Base-by-base conservation (phyloP, 2,888 invertebrate species). In the Diarsia mendica region DNA sequence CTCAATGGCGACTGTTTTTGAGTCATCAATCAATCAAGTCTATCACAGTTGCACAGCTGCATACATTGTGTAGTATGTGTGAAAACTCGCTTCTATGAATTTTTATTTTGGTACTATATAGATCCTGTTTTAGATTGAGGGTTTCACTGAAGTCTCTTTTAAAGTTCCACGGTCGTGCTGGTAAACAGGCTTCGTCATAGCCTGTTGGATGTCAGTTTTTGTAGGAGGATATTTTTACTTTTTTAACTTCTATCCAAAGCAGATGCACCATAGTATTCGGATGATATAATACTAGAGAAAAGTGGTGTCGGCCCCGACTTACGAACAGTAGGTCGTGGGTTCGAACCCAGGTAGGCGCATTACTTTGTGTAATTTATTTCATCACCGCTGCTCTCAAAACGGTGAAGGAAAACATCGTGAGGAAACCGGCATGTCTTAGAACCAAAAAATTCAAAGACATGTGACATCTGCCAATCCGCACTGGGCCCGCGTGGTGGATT, bases 1-100 rank as follows among this genome's bases (percentile, higher is more conserved):
- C 61, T 23, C 51, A 49, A 10, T 44, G 9, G 53, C 28, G 51
- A 39, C 13, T 72, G 64, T 76, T 76, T 72, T 64, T 46, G 46
- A 61, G 61, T 71, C 53, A 68, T 76, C 61, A 53, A 80, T 71
- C 75, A 80, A 71, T 67, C 75, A 66, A 75, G 48, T 15, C 49
- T 72, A 76, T 76, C 80, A 55, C 61, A 46, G 13, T 33, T 46
- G 46, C 65, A 72, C 71, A 80, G 80, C 81, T 80, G 81, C 71
- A 61, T 58, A 55, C 46, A 78, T n/a, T 61, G 23, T 67, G 6
- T 33, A 51, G n/a, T 55, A 49, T 33, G 63, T 44, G 33, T 48
- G 51, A 60, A 20, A 49, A 49, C 20, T 58, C 53, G 20, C 4
- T 15, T 33, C 49, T 69, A 44, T 72, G 72, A 68, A 18, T 63